phyloP scores from a whole-genome alignment of 2,113 vertebrate species.

The Ameiurus melas region DNA sequence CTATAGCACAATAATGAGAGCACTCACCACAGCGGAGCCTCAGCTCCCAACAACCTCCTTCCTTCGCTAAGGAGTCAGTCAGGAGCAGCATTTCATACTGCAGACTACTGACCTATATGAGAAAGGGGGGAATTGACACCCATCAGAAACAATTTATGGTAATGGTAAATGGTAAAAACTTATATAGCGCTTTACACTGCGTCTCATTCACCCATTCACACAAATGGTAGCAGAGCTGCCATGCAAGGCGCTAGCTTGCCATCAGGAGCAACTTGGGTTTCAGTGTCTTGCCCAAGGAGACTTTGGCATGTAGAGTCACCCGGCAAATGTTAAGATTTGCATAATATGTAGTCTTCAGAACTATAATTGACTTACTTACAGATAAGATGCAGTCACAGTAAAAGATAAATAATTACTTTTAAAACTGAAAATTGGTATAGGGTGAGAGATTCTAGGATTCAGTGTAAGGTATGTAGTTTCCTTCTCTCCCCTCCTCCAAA shows the following conservation, averaged over 20 bases:
- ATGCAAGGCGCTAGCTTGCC: no score
- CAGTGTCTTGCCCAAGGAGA: no score
- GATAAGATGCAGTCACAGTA: not conserved
- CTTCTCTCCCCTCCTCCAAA: not conserved
- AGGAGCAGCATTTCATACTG: constrained; percentile 97
- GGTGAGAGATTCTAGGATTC: not conserved
- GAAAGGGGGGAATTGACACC: not conserved
- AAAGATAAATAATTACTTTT: not conserved
- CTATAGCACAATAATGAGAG: not conserved
- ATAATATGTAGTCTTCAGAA: not conserved
- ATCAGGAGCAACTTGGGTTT: no score
- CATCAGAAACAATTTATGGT: not conserved
- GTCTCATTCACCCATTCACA: no score
- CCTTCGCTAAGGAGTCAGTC: constrained; percentile 96
- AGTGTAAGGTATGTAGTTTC: not conserved
- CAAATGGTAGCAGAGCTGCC: no score
- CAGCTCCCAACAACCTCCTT: constrained; percentile 97
- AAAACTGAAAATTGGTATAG: not conserved
- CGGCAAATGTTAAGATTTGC: not conserved
- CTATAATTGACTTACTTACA: not conserved
- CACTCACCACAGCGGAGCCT: constrained; percentile 90
- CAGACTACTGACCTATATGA: constrained; percentile 89
- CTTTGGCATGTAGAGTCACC: no score
- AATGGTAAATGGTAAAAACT: no score
- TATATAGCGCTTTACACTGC: no score